These are phyloP conservation scores for Pocillopora grandis DNA, from an alignment of 92 coral and sea anemone genomes.

Conservation along the genomic window DNA sequence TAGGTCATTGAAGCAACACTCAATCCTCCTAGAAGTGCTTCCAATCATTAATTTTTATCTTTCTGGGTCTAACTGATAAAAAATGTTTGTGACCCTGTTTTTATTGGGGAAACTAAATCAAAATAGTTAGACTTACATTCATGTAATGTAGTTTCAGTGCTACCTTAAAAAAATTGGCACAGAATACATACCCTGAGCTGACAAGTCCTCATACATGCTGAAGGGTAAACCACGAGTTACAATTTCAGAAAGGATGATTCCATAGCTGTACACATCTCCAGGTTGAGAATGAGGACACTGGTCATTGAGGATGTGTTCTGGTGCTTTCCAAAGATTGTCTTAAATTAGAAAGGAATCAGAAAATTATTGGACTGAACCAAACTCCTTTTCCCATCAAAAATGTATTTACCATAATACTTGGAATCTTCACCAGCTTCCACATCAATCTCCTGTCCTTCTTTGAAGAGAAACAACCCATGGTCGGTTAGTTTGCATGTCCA, in stretches of 20 bases:
- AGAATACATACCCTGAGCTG: slow-evolving; percentile 54
- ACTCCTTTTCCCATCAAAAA: neutral
- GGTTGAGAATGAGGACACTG: slow-evolving; percentile 59
- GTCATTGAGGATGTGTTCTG: slow-evolving; percentile 72
- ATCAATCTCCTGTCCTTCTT: slow-evolving; percentile 72
- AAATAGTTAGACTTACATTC: too few species aligned
- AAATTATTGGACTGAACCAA: neutral
- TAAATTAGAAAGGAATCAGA: neutral
- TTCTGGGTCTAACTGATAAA: too few species aligned
- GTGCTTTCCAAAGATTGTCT: slow-evolving; percentile 83
- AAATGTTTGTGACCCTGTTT: too few species aligned
- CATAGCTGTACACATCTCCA: slow-evolving; percentile 76
- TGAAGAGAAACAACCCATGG: slow-evolving; percentile 66
- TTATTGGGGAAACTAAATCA: too few species aligned
- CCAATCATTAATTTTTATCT: too few species aligned
- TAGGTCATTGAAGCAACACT: too few species aligned
- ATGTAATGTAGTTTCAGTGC: too few species aligned
- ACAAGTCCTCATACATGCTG: slow-evolving; percentile 78
- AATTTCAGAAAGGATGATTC: slow-evolving; percentile 72
- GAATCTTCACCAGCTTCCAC: slow-evolving; percentile 73
- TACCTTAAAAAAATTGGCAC: too few species aligned
- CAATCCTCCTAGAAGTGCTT: too few species aligned
- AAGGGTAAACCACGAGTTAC: slow-evolving; percentile 77
- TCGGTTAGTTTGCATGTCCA: slow-evolving; percentile 88
- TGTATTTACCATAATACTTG: slow-evolving; percentile 56